Base-by-base conservation (phyloP, 2,113 vertebrate species). In the Gobio gobio region DNA sequence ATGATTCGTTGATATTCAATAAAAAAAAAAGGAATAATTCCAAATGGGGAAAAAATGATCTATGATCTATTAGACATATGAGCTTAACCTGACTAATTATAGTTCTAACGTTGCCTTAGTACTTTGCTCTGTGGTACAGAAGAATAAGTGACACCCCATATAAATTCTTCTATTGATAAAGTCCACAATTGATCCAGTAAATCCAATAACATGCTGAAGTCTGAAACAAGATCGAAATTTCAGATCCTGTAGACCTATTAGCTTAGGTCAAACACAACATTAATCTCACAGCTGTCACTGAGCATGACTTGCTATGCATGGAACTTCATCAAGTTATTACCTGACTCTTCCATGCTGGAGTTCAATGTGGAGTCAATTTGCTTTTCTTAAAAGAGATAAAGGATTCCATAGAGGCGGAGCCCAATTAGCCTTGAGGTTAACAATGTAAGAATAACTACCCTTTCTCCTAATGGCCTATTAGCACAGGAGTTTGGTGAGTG, bases 351-450 rank as follows among this genome's bases (percentile, higher is more conserved):
- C 85, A 72, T 47, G 75, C 40, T 74, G 68, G 18, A 51, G 76
- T 73, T 80, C 76, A 75, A 68, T 63, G n/a, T 54, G 76, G 26
- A 56, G 76, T 80, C 56, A 87, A 63, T 80, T 84, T 84, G n/a
- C 66, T 63, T 84, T 81, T 91, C 90, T 89, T 89, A 88, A 90
- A 91, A 90, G 91, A 90, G 87, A 87, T 91, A 91, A 91, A 91
- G 87, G 90, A 91, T 91, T 93, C 88, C 70, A 86, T 89, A 90
- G 45, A 76, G 91, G 92, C 91, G 90, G 89, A 90, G 88, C 88
- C 87, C 92, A 92, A 93, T 94, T 94, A 94, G 93, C 92, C 92
- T 87, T 83, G 83, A 92, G 92, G 91, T 91, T 93, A 91, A 93
- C 88, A 89, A 87, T 86, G 89, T 91, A 91, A 93, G 91, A 93